phyloP scores from a whole-genome alignment of 2,888 invertebrate genomes.

The Lathronympha strigana region DNA sequence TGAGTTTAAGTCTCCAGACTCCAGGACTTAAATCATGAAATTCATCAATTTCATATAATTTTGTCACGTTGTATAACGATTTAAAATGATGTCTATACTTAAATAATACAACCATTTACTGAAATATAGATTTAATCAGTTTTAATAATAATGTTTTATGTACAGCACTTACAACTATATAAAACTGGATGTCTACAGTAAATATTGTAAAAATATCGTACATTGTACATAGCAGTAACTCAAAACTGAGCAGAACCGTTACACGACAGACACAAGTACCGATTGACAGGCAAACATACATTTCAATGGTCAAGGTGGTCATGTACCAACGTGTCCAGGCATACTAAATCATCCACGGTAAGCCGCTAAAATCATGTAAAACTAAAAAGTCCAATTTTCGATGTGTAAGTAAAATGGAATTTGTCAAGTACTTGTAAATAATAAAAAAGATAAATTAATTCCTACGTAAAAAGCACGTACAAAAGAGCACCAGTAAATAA shows the following conservation, averaged over 20 bases:
- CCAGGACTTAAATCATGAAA: too few species aligned
- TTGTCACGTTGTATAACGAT: too few species aligned
- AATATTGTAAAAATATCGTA: constrained; percentile 76
- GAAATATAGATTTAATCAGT: constrained; percentile 83
- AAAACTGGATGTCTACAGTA: constrained; percentile 79
- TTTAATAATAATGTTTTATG: constrained; percentile 77
- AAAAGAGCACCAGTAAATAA: constrained; percentile 38
- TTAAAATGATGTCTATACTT: too few species aligned
- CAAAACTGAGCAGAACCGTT: constrained; percentile 46
- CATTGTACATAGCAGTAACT: constrained; percentile 62
- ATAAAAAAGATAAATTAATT: constrained; percentile 36
- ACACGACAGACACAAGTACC: constrained; percentile 35
- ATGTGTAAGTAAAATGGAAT: constrained; percentile 40
- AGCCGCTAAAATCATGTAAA: constrained; percentile 30
- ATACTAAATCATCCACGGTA: constrained; percentile 28
- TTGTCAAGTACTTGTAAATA: constrained; percentile 52
- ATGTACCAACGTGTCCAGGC: constrained; percentile 24
- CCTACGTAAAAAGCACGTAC: constrained; percentile 40
- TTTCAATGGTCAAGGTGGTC: neutral
- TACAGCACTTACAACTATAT: constrained; percentile 78
- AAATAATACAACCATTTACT: constrained; percentile 56
- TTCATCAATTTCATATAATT: too few species aligned
- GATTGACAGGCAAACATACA: neutral
- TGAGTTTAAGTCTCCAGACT: too few species aligned
- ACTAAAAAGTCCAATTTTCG: constrained; percentile 25